A percentile compares a stretch with the other conserved stretches of the same genome.
Conservation (phyloP, 2,113 vertebrate genomes). For the Cephalopterus ornatus region DNA sequence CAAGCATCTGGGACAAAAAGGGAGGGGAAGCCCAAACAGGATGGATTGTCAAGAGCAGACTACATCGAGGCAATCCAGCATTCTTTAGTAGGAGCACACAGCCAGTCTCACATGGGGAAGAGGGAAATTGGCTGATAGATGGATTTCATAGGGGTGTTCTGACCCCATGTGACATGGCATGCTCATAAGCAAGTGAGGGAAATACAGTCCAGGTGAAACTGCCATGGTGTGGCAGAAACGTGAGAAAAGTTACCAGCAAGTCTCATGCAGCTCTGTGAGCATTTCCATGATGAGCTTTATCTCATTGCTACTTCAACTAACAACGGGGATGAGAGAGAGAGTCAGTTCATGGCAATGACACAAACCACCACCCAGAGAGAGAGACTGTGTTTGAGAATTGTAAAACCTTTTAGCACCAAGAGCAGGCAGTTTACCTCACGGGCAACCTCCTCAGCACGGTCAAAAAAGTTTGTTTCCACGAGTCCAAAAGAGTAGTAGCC, state of each 20-base stretch:
- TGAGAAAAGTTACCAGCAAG: neutral
- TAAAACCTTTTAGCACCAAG: neutral
- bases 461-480: slow-evolving; percentile 86
- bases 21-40: neutral
- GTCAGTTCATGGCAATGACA: neutral
- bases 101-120: neutral
- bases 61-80: neutral
- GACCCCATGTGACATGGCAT: neutral
- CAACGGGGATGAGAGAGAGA: neutral
- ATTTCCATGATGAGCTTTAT: neutral
- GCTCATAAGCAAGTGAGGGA: neutral
- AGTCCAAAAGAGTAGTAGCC: slow-evolving; percentile 91
- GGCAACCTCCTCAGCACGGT: slow-evolving; percentile 86
- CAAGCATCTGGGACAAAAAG: neutral
- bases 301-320: neutral
- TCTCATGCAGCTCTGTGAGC: neutral
- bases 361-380: neutral
- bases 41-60: neutral
- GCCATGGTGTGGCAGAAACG: neutral
- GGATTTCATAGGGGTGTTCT: neutral
- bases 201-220: neutral
- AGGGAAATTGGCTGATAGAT: neutral
- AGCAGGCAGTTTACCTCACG: slow-evolving; percentile 80
- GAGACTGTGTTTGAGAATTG: neutral
- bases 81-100: neutral